These are phyloP conservation scores for Eupithecia vulgata DNA, from an alignment of 2,888 invertebrate species.

Conservation along the genomic window DNA sequence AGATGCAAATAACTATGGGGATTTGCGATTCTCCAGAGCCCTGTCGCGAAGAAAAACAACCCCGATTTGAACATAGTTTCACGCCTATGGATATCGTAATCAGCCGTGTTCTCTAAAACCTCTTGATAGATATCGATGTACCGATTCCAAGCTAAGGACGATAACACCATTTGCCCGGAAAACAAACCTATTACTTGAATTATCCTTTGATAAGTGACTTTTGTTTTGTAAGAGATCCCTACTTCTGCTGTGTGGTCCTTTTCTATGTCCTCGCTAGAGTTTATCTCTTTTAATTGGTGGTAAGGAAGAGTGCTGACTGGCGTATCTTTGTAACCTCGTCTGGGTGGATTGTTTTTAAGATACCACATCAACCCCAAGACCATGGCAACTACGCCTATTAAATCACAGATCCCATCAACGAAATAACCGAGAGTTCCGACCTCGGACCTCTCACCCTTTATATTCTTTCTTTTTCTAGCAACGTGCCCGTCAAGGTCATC, in stretches of 20 bases:
- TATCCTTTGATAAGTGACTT: slow-evolving; percentile 87
- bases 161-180: slow-evolving; percentile 88
- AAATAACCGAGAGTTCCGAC: slow-evolving; percentile 92
- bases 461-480: slow-evolving; percentile 89
- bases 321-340: slow-evolving; percentile 87
- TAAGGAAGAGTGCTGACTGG: slow-evolving; percentile 85
- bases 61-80: slow-evolving; percentile 87
- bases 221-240: slow-evolving; percentile 86
- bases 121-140: slow-evolving; percentile 92
- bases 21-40: slow-evolving; percentile 91
- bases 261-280: slow-evolving; percentile 75
- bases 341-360: slow-evolving; percentile 88
- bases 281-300: slow-evolving; percentile 75
- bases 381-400: slow-evolving; percentile 89
- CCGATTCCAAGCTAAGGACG: slow-evolving; percentile 92
- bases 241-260: slow-evolving; percentile 74
- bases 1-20: slow-evolving; percentile 91
- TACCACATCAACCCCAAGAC: slow-evolving; percentile 88
- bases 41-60: slow-evolving; percentile 88
- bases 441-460: slow-evolving; percentile 90
- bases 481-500: slow-evolving; percentile 95
- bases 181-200: slow-evolving; percentile 86
- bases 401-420: slow-evolving; percentile 93
- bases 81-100: slow-evolving; percentile 78
- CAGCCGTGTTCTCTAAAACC: slow-evolving; percentile 86